These are phyloP conservation scores for Gasteruption jaculator DNA, from an alignment of 2,888 invertebrate genomes.

Conservation along the genomic window DNA sequence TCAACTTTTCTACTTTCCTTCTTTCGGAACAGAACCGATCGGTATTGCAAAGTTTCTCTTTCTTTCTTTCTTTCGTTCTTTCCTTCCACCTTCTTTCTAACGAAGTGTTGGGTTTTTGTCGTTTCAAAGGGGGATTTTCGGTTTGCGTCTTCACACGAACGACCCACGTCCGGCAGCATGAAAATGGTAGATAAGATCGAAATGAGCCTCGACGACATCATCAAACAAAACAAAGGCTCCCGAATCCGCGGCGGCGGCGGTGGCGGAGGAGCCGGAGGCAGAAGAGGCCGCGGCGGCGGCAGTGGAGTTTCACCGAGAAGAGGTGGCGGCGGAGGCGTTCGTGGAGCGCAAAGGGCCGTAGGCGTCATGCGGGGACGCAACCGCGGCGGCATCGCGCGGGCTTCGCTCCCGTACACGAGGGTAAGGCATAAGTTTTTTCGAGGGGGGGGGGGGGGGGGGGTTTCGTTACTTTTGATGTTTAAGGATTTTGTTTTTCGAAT, in stretches of 20 bases:
- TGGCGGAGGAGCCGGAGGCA: conserved; percentile 53
- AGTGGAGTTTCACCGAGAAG: conserved; percentile 54
- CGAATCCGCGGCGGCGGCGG: conserved; percentile 60
- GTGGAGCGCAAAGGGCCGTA: conserved; percentile 52
- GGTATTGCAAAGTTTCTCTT: no score
- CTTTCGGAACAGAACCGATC: no score
- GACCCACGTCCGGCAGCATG: no score
- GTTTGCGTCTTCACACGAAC: no score
- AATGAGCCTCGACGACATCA: conserved; percentile 96
- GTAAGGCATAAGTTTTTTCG: conserved; percentile 57
- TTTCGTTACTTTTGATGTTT: no score
- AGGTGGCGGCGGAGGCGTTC: conserved; percentile 43
- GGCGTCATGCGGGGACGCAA: conserved; percentile 68
- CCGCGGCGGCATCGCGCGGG: conserved; percentile 67
- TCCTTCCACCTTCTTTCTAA: no score
- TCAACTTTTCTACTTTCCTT: no score
- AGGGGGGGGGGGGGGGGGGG: no score
- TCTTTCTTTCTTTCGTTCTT: no score
- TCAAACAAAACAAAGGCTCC: conserved; percentile 76
- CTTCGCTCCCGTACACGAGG: conserved; percentile 60
- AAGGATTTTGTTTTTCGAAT: no score
- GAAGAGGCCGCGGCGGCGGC: conserved; percentile 54
- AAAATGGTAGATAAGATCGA: conserved; percentile 93
- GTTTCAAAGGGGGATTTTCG: no score
- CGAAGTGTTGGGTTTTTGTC: no score